Percentiles rank a stretch among this genome's conserved stretches.
These are phyloP conservation scores for Trochalopteron elliotii DNA, from an alignment of 2,113 vertebrate species.

Conservation along the genomic window DNA sequence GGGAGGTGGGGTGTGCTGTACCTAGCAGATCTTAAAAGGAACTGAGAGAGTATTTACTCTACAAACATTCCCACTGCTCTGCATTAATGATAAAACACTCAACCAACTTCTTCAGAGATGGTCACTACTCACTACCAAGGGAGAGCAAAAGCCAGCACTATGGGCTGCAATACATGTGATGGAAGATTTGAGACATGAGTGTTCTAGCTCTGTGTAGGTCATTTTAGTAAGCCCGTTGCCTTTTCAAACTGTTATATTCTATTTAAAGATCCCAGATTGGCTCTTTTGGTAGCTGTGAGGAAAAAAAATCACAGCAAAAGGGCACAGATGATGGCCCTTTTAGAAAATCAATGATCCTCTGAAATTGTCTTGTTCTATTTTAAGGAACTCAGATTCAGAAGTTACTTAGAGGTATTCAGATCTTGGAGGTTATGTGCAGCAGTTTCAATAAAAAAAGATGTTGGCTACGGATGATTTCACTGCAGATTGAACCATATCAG, in stretches of 20 bases:
- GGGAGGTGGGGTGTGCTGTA: not conserved
- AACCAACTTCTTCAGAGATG: not conserved
- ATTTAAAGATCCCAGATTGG: not conserved
- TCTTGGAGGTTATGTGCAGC: not conserved
- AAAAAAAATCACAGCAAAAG: not conserved
- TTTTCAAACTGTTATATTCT: not conserved
- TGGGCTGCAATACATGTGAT: fast-evolving
- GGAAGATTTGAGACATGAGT: not conserved
- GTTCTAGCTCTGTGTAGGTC: not conserved
- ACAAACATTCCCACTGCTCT: not conserved
- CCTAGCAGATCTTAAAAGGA: not conserved
- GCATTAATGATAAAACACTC: not conserved
- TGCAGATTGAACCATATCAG: not conserved
- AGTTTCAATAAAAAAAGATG: not conserved
- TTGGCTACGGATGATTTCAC: not conserved
- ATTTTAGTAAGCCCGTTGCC: not conserved
- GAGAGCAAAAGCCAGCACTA: not conserved
- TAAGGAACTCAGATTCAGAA: not conserved
- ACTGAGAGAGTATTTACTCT: not conserved
- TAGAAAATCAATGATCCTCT: not conserved
- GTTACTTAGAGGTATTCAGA: not conserved
- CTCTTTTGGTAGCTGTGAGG: not conserved
- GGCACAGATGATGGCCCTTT: not conserved
- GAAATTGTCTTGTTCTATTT: not conserved
- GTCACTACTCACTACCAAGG: not conserved